Conservation (phyloP, 2,113 vertebrate genomes). For the Corythoichthys intestinalis region DNA sequence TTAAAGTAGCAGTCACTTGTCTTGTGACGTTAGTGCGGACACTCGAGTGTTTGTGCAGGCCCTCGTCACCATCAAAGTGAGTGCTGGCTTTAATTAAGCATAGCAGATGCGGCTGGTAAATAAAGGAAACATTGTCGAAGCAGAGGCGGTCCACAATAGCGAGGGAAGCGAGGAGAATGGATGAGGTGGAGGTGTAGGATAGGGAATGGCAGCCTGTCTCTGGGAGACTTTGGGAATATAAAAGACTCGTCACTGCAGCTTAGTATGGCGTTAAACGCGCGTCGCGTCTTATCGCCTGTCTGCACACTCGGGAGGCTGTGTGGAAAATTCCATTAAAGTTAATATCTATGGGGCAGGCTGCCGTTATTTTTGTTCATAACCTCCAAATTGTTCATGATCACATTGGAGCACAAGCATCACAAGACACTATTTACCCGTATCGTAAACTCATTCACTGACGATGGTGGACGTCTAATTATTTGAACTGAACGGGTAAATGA, state of each 20-base stretch:
- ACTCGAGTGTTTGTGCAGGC: conserved; percentile 54
- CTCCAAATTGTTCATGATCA: not conserved
- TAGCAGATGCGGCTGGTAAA: conserved; percentile 76
- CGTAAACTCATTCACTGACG: no score
- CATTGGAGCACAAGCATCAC: not conserved
- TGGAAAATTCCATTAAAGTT: not conserved
- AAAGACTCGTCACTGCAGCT: not conserved
- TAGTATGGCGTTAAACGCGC: not conserved
- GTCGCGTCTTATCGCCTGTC: not conserved
- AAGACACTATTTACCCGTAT: not conserved
- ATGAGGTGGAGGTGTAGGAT: not conserved
- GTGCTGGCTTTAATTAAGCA: conserved; percentile 72
- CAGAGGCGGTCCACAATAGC: conserved; percentile 51
- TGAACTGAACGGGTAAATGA: no score
- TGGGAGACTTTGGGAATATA: not conserved
- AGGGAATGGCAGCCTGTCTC: not conserved
- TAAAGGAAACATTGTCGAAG: conserved; percentile 69
- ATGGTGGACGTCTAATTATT: no score
- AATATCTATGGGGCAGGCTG: not conserved
- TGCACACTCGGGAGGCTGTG: not conserved
- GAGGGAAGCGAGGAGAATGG: not conserved
- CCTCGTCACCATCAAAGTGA: conserved; percentile 72
- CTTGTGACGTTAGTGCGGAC: conserved; percentile 13
- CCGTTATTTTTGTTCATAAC: not conserved
- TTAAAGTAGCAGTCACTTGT: not conserved